These are phyloP conservation scores for Gadus chalcogrammus DNA, from an alignment of 2,113 vertebrate species.

Conservation along the genomic window DNA sequence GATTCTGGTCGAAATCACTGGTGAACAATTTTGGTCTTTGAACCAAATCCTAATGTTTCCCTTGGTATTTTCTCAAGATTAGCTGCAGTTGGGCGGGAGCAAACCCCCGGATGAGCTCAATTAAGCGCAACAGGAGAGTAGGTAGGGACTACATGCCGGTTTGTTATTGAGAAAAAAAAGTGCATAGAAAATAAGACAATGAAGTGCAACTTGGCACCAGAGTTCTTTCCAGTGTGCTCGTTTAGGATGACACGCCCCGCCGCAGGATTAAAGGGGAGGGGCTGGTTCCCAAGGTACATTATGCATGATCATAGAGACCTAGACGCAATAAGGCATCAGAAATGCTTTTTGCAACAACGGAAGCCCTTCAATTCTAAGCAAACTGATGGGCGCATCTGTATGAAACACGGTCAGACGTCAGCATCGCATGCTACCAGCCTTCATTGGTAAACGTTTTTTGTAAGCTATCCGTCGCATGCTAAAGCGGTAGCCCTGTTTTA, in stretches of 20 bases:
- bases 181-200: conserved; percentile 48
- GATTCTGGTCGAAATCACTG: too few relatives aligned
- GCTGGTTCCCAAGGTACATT: conserved; percentile 10
- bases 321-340: not conserved
- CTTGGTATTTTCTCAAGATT: too few relatives aligned
- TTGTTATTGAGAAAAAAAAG: not conserved
- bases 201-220: conserved; percentile 7
- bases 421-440: too few relatives aligned
- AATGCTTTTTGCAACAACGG: conserved; percentile 26
- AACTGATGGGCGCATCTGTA: not conserved
- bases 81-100: too few relatives aligned
- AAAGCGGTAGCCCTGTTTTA: conserved; percentile 19
- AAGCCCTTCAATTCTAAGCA: conserved; percentile 51
- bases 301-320: not conserved
- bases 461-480: conserved; percentile 22
- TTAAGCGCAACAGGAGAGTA: too few relatives aligned
- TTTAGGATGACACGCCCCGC: conserved; percentile 3
- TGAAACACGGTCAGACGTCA: too few relatives aligned
- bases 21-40: too few relatives aligned
- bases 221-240: not conserved
- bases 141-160: too few relatives aligned
- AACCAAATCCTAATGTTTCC: too few relatives aligned
- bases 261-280: conserved; percentile 27
- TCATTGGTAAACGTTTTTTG: too few relatives aligned
- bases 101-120: too few relatives aligned